Evolutionary conservation across 1,140 invertebrate species (phyloP).

Genomic region (Macrostomum lignano): DNA sequence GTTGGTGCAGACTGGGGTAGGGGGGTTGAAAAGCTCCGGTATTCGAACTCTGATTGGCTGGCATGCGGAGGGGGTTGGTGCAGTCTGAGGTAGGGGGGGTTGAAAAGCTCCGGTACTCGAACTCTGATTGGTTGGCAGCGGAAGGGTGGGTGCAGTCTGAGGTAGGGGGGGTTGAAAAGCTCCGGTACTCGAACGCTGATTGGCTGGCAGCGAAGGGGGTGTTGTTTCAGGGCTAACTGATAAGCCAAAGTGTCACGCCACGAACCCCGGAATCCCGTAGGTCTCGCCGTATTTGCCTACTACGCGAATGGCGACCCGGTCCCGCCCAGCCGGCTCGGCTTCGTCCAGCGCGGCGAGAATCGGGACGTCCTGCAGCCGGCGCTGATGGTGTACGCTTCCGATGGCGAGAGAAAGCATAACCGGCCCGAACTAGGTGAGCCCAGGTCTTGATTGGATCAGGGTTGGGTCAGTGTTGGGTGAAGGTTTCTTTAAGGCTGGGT

Average conservation of each 20-base stretch:
- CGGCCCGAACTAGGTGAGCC: slow-evolving; percentile 1
- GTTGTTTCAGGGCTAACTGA: neutral
- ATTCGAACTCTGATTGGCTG: too few relatives aligned
- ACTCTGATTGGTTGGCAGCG: too few relatives aligned
- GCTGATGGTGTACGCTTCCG: slow-evolving; percentile 26
- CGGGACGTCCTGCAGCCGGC: slow-evolving; percentile 27
- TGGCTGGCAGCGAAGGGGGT: too few relatives aligned
- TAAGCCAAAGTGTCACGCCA: neutral
- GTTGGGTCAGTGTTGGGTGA: neutral
- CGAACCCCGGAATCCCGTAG: slow-evolving; percentile 9
- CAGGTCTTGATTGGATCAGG: neutral
- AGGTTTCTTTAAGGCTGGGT: too few relatives aligned
- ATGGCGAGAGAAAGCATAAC: slow-evolving; percentile 10
- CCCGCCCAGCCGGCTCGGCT: slow-evolving; percentile 15
- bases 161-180: too few relatives aligned
- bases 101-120: too few relatives aligned
- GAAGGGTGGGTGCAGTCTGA: too few relatives aligned
- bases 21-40: too few relatives aligned
- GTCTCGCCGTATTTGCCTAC: slow-evolving; percentile 16
- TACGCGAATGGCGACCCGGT: slow-evolving; percentile 11
- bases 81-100: too few relatives aligned
- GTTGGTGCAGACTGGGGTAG: too few relatives aligned
- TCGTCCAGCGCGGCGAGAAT: slow-evolving; percentile 22
- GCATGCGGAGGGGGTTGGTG: too few relatives aligned
- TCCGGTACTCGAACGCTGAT: too few relatives aligned